These are phyloP conservation scores for Chaetura pelagica DNA, from an alignment of 2,113 vertebrate species.

Conservation along the genomic window DNA sequence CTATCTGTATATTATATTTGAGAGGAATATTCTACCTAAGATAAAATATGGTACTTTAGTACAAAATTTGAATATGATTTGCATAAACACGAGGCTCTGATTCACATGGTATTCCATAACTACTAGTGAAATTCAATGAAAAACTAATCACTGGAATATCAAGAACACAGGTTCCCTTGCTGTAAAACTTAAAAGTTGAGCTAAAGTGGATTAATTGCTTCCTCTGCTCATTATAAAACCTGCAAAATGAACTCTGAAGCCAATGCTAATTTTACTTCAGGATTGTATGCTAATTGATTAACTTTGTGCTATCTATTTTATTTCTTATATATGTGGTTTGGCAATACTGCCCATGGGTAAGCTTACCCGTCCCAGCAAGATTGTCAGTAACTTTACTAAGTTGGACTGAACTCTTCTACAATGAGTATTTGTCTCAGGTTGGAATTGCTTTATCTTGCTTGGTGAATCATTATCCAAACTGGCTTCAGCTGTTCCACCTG, in stretches of 20 bases:
- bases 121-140: neutral
- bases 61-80: neutral
- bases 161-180: neutral
- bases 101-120: neutral
- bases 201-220: neutral
- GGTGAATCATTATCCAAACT: neutral
- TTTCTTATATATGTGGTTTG: neutral
- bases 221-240: neutral
- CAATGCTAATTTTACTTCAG: conserved; percentile 6
- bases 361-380: neutral
- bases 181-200: neutral
- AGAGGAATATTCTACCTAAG: neutral
- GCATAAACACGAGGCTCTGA: neutral
- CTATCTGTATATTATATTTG: neutral
- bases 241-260: neutral
- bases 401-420: neutral
- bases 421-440: neutral
- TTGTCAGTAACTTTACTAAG: neutral
- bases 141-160: neutral
- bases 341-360: neutral
- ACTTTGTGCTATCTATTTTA: neutral
- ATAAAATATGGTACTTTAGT: neutral
- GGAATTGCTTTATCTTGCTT: neutral
- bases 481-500: neutral
- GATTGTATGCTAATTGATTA: neutral